These are phyloP conservation scores for Pachymerium ferrugineum DNA, from an alignment of 2,888 invertebrate genomes.

Conservation along the genomic window DNA sequence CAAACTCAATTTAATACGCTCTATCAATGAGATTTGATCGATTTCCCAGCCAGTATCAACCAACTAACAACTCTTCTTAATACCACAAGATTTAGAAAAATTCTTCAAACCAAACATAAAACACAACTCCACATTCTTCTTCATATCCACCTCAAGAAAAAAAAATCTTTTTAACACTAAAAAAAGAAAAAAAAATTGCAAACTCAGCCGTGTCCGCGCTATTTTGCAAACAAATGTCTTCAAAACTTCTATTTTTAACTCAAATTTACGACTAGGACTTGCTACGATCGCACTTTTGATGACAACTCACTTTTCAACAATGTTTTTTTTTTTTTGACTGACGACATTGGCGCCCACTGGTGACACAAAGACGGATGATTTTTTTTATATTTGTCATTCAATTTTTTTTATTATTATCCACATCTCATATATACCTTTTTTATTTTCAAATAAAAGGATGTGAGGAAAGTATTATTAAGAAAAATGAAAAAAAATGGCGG, in stretches of 20 bases:
- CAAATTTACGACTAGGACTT: background rate
- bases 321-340: background rate
- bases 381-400: background rate
- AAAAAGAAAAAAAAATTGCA: background rate
- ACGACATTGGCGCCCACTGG: background rate
- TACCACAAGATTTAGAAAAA: no score
- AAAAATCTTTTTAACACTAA: no score
- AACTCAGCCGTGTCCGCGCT: slow-evolving; percentile 1
- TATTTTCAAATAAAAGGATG: background rate
- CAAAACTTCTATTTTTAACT: background rate
- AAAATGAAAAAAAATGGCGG: background rate
- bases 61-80: no score
- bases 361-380: slow-evolving; percentile 6
- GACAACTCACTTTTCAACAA: slow-evolving; percentile 18
- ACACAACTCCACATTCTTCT: no score
- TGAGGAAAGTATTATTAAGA: background rate
- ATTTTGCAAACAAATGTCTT: slow-evolving; percentile 9
- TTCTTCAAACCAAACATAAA: background rate
- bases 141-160: no score
- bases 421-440: no score
- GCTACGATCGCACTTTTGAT: slow-evolving; percentile 21
- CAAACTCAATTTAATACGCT: no score
- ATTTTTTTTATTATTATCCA: background rate
- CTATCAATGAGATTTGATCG: no score
- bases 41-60: no score